phyloP scores from a whole-genome alignment of 2,113 vertebrate genomes.

The Delphinus delphis region DNA sequence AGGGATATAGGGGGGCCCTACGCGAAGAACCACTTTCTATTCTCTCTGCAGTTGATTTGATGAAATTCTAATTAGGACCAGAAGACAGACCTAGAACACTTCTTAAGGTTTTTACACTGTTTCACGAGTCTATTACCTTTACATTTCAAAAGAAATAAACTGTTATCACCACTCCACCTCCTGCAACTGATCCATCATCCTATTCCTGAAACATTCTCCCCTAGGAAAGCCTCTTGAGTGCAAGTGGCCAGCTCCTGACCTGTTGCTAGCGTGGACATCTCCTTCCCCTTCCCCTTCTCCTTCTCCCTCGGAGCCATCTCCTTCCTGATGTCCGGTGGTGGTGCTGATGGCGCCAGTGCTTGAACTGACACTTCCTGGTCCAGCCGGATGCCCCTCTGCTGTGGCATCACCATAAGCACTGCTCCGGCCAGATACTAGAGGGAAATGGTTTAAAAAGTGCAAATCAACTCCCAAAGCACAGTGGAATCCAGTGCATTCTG shows the following conservation, averaged over 20 bases:
- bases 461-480: background rate
- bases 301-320: constrained; percentile 93
- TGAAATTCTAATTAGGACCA: background rate
- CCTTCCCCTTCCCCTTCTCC: constrained; percentile 95
- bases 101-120: background rate
- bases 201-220: background rate
- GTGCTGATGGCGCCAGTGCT: constrained; percentile 98
- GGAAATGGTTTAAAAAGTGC: background rate
- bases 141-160: background rate
- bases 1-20: background rate
- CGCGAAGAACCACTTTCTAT: background rate
- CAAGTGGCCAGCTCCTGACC: constrained; percentile 81
- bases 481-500: background rate
- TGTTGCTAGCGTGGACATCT: constrained; percentile 96
- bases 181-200: background rate
- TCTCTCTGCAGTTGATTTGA: background rate
- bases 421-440: constrained; percentile 95
- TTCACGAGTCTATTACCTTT: background rate
- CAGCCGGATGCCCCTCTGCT: constrained; percentile 93
- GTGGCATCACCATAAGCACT: constrained; percentile 96
- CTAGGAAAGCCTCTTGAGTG: background rate
- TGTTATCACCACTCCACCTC: background rate
- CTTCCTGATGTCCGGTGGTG: constrained; percentile 96
- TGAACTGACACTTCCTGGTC: constrained; percentile 97
- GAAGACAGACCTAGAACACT: background rate